Base-by-base conservation (phyloP, 2,888 invertebrate genomes). In the Torymus tubicola region DNA sequence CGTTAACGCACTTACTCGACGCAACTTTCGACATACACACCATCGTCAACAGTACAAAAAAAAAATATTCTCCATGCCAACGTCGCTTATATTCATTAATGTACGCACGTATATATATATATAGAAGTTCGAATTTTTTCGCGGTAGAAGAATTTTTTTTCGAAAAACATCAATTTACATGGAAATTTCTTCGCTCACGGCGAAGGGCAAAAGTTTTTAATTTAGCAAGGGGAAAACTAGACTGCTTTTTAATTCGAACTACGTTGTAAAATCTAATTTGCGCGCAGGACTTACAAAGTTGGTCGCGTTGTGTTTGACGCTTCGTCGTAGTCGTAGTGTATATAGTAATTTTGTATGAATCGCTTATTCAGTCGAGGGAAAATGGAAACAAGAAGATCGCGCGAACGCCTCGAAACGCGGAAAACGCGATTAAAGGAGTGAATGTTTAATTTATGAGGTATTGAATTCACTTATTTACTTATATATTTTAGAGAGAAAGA, bases 211-310 rank as follows among this genome's bases (percentile, higher is more conserved):
- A 31, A 42, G 42, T 42, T 70, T 80, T 80, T 75, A 74, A 65
- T 73, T 79, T 61, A 61, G 58, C 58, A 58, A 68, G 57, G 31
- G 16, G 18, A 60, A 11, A 31, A 31, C 14, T 31, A 14, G 12
- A 58, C 5, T 10, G 18, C 57, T 63, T 74, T 79, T 80, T 80
- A 53, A 80, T 80, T 80, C 61, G 70, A 70, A 52, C 53, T 67
- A 67, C 60, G 58, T 64, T 74, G 74, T 74, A 79, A 69, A 74
- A 79, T 74, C 57, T 79, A 79, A 79, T 79, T 74, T 74, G 57
- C 69, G 61, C 24, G 68, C 18, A 18, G 57, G 57, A 75, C 75
- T 70, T 70, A 70, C 70, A 24, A 71, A 78, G 60, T 78, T 71
- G 14, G 0, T 13, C 21, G 2, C 2, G 42, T 1, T 42, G 53